These are phyloP conservation scores for Apolygus lucorum DNA, from an alignment of 1,140 invertebrate species.

Conservation along the genomic window DNA sequence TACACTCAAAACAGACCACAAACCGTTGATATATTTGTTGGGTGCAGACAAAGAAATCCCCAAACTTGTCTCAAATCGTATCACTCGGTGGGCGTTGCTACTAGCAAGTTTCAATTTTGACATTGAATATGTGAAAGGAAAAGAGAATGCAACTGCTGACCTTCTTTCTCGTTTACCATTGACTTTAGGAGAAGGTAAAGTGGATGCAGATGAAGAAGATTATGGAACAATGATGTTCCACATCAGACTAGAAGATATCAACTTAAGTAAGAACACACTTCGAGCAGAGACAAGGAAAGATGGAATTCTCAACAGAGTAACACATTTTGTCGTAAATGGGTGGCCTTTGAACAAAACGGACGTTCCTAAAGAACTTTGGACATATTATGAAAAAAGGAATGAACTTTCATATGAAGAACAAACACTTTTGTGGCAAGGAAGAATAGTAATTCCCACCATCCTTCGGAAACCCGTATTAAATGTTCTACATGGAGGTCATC, in stretches of 20 bases:
- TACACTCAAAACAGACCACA: constrained; percentile 43
- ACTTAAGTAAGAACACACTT: background rate
- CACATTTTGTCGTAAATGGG: background rate
- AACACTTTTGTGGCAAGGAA: too few relatives aligned
- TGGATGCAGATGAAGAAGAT: too few relatives aligned
- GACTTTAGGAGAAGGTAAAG: background rate
- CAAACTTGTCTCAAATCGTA: constrained; percentile 32
- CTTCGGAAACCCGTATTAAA: constrained; percentile 34
- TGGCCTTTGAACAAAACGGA: background rate
- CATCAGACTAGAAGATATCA: background rate
- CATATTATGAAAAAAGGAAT: too few relatives aligned
- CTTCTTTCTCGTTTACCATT: background rate
- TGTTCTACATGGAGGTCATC: constrained; percentile 43
- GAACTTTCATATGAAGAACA: too few relatives aligned
- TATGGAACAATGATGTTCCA: background rate
- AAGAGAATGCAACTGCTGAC: constrained; percentile 18
- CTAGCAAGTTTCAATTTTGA: constrained; percentile 38
- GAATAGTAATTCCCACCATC: constrained; percentile 29
- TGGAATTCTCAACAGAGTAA: background rate
- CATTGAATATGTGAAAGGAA: constrained; percentile 35
- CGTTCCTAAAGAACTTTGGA: background rate
- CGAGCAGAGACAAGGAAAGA: background rate
- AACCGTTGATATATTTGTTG: constrained; percentile 44
- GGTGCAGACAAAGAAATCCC: constrained; percentile 36
- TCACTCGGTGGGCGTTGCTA: constrained; percentile 38